Conservation (phyloP, 1,140 invertebrate species). For the Sitophilus oryzae region DNA sequence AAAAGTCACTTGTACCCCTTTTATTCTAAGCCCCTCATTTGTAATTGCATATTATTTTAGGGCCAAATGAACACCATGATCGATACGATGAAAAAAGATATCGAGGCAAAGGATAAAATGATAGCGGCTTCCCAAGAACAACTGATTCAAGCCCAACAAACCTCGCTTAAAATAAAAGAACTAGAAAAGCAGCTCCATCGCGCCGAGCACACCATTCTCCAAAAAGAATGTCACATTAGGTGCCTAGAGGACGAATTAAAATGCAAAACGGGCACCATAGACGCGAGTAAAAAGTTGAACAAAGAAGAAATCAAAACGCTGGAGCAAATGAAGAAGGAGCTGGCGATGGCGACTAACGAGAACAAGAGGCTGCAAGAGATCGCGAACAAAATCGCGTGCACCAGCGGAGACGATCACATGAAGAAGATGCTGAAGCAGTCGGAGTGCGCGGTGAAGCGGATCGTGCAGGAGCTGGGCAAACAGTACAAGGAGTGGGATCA, state of each 20-base stretch:
- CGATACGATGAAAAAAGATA: slow-evolving; percentile 7
- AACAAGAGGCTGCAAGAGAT: slow-evolving; percentile 32
- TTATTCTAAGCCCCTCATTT: too few species aligned
- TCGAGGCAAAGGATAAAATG: slow-evolving; percentile 5
- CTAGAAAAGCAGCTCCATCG: slow-evolving; percentile 24
- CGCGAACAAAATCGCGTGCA: slow-evolving; percentile 23
- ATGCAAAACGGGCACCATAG: slow-evolving; percentile 7
- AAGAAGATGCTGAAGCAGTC: slow-evolving; percentile 33
- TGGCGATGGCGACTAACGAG: slow-evolving; percentile 25
- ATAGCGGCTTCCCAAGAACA: slow-evolving; percentile 8
- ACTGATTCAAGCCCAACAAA: slow-evolving; percentile 4
- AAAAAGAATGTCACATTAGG: slow-evolving; percentile 21
- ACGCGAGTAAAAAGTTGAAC: slow-evolving; percentile 11
- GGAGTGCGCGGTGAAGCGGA: slow-evolving; percentile 28
- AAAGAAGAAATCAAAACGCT: slow-evolving; percentile 18
- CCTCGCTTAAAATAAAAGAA: slow-evolving; percentile 20
- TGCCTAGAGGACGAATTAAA: slow-evolving; percentile 19
- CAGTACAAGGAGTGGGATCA: slow-evolving; percentile 31
- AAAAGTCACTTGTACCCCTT: too few species aligned
- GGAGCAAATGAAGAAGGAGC: slow-evolving; percentile 23
- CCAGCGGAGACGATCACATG: slow-evolving; percentile 31
- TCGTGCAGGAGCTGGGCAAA: slow-evolving; percentile 30
- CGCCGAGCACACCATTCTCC: slow-evolving; percentile 15
- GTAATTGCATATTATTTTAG: too few species aligned
- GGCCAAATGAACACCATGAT: too few species aligned